phyloP scores from a whole-genome alignment of 1,140 invertebrate genomes.

The Ylistrum balloti region DNA sequence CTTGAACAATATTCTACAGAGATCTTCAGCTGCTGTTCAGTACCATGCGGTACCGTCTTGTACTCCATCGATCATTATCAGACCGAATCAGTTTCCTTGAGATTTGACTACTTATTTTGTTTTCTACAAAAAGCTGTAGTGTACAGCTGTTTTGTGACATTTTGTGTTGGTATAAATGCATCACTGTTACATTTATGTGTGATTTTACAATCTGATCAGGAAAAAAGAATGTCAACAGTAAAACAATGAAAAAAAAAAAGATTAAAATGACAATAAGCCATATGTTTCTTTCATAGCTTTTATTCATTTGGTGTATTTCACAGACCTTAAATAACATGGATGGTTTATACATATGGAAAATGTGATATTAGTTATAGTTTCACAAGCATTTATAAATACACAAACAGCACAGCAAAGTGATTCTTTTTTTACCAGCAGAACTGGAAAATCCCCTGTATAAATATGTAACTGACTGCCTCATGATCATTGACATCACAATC shows the following conservation, averaged over 20 bases:
- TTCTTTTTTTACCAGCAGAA: background rate
- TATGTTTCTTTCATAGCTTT: background rate
- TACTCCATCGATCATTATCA: no score
- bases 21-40: no score
- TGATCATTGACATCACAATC: background rate
- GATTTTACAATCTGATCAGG: no score
- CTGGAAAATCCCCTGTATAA: background rate
- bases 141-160: background rate
- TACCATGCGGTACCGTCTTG: no score
- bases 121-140: background rate
- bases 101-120: no score
- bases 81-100: no score
- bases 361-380: constrained; percentile 19
- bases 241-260: background rate
- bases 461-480: background rate
- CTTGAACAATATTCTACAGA: no score
- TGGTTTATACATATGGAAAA: constrained; percentile 28
- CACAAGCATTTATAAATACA: constrained; percentile 20
- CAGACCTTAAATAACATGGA: constrained; percentile 34
- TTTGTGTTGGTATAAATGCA: background rate
- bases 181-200: no score
- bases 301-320: constrained; percentile 35
- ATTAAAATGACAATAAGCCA: no score
- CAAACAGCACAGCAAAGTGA: constrained; percentile 4
- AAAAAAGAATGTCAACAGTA: no score